phyloP scores from a whole-genome alignment of 2,888 invertebrate species.

The Cephus runcator region DNA sequence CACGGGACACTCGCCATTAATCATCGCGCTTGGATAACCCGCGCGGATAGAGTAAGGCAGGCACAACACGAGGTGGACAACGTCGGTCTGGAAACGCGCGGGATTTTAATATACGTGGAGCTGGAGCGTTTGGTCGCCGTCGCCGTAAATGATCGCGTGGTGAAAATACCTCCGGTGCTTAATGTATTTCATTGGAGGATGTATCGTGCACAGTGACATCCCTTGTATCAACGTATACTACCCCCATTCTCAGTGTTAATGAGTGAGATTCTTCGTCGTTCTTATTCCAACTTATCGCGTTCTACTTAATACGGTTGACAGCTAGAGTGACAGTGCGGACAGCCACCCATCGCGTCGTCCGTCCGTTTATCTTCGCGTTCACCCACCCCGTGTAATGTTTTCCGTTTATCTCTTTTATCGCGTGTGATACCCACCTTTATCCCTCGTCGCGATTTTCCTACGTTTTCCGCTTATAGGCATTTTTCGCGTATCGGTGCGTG shows the following conservation, averaged over 20 bases:
- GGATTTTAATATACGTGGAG: background rate
- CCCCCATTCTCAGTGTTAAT: background rate
- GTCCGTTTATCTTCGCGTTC: background rate
- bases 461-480: background rate
- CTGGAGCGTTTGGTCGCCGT: background rate
- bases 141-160: background rate
- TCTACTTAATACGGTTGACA: background rate
- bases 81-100: background rate
- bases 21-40: background rate
- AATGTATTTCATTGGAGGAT: constrained; percentile 20
- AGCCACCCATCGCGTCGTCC: background rate
- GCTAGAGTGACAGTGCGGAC: constrained; percentile 12
- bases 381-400: background rate
- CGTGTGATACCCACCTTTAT: background rate
- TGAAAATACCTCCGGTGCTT: background rate
- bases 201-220: constrained; percentile 31
- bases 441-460: background rate
- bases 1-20: background rate
- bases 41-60: background rate
- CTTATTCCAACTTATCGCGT: background rate
- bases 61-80: background rate
- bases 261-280: background rate
- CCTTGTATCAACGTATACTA: background rate
- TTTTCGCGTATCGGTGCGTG: background rate
- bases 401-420: background rate